Evolutionary conservation across 2,888 invertebrate genomes (phyloP).

Genomic region (Rhodophaea formosa): DNA sequence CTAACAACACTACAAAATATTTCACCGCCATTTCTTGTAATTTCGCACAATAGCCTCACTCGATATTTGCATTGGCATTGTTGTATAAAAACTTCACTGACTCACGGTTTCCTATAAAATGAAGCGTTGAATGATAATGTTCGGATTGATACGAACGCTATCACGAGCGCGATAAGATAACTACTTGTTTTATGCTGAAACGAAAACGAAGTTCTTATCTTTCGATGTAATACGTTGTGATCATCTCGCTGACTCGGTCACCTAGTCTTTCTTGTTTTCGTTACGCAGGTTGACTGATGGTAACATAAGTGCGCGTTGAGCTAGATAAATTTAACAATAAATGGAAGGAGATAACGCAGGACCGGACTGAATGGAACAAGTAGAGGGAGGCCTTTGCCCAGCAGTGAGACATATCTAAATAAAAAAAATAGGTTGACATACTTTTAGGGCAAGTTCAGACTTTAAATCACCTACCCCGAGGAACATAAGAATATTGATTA

Average conservation of each 20-base stretch:
- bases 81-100: conserved; percentile 43
- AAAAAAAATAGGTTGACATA: no score
- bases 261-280: background rate
- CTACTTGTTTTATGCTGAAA: conserved; percentile 24
- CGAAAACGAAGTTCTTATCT: conserved; percentile 34
- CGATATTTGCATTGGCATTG: conserved; percentile 48
- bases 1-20: conserved; percentile 35
- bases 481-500: no score
- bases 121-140: conserved; percentile 52
- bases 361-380: no score
- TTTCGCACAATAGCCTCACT: conserved; percentile 28
- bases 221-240: conserved; percentile 7
- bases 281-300: no score
- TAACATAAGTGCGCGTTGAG: no score
- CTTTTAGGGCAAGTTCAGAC: no score
- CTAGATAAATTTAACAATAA: no score
- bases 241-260: conserved; percentile 4
- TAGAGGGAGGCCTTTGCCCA: no score
- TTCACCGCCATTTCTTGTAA: conserved; percentile 56
- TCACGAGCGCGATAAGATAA: conserved; percentile 60
- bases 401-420: no score
- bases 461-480: no score
- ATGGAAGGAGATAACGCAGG: no score
- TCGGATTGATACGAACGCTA: conserved; percentile 54
- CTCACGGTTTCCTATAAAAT: conserved; percentile 46